Base-by-base conservation (phyloP, 53 echinoderm and acorn worm species). In the Antedon mediterranea region DNA sequence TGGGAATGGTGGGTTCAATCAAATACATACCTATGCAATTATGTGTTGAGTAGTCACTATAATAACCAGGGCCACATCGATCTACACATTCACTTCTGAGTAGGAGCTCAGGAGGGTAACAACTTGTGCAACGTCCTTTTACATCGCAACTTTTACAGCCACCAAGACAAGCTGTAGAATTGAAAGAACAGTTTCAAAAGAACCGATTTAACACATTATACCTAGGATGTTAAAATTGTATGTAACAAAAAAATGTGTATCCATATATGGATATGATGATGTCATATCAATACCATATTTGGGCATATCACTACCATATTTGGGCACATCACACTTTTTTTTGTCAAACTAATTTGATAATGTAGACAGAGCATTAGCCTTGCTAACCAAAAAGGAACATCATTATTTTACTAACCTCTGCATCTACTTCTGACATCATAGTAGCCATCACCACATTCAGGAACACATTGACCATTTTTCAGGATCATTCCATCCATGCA, bases 1-100 rank as follows among this genome's bases (percentile, higher is more conserved):
- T n/a, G n/a, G n/a, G n/a, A n/a, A n/a, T n/a, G n/a, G n/a, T n/a
- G n/a, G n/a, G n/a, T n/a, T n/a, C n/a, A n/a, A n/a, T n/a, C n/a
- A n/a, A n/a, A n/a, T n/a, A 30, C 90, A 88, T 82, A 98, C 98
- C 83, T 83, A 90, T 90, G 73, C 98, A 98, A 5, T 82, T 77
- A 15, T 88, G 87, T 32, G 85, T 84, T 43, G 76, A 81, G 32
- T 85, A 89, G 71, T 98, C 92, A 31, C 83, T 85, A 72, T 82
- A 90, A 82, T 79, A 92, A 23, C 88, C 84, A 0, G 85, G 85
- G 0, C 86, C 88, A 43, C 98, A 98, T 11, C 85, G 83, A 71
- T 72, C 80, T 32, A 93, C 98, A 72, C 98, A 98, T 75, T 90
- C 82, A 28, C 84, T 84, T 3, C 81, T 88, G 0, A 90, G 83